A percentile compares a stretch with the other conserved stretches of the same genome.
phyloP scores from a whole-genome alignment of 2,113 vertebrate genomes.

The Pomatostomus ruficeps region DNA sequence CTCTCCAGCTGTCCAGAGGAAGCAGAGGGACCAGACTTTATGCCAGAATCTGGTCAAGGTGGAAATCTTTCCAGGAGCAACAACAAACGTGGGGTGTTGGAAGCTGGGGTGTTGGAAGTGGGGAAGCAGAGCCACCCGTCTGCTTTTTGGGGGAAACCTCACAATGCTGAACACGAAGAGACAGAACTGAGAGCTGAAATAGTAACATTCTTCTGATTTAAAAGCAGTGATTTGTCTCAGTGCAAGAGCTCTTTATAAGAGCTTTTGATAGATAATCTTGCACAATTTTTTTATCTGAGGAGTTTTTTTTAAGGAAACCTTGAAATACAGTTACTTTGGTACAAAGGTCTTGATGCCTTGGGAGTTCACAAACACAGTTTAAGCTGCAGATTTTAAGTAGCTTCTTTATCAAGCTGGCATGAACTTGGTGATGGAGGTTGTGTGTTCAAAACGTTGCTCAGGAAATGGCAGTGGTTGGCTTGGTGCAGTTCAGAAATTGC shows the following conservation, averaged over 20 bases:
- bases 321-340: not conserved
- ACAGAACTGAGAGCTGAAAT: not conserved
- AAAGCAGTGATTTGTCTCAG: not conserved
- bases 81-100: not conserved
- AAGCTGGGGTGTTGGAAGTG: not conserved
- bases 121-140: not conserved
- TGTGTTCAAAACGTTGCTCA: not conserved
- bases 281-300: not conserved
- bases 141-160: not conserved
- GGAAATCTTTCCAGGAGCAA: not conserved
- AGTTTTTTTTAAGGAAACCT: not conserved
- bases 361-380: not conserved
- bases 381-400: not conserved
- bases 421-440: not conserved
- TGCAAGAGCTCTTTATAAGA: not conserved
- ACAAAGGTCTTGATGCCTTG: not conserved
- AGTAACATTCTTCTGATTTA: not conserved
- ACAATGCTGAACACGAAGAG: fast-evolving
- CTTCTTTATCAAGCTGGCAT: not conserved
- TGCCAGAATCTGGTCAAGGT: not conserved
- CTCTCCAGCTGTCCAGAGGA: not conserved
- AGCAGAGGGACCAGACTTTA: not conserved
- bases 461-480: slow-evolving; percentile 23
- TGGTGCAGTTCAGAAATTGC: not conserved
- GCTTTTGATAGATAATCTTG: not conserved